Evolutionary conservation across 2,888 invertebrate genomes (phyloP).

Genomic region (Omphaloscelis lunosa): DNA sequence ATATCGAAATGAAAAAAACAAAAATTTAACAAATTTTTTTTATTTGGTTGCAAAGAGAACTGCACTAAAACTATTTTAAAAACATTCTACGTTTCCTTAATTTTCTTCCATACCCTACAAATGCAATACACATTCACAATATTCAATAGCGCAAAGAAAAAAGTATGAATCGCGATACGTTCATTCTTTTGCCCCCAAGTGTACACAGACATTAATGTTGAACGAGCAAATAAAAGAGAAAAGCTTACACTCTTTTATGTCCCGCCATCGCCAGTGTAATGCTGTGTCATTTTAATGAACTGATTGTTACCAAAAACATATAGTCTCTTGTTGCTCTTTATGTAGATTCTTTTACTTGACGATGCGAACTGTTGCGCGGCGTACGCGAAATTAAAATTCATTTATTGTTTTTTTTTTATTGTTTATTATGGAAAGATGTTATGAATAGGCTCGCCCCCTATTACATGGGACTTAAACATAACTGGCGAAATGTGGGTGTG

Average conservation of each 20-base stretch:
- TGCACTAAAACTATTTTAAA: not conserved
- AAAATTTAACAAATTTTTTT: not conserved
- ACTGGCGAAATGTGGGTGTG: too few relatives aligned
- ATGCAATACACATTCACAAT: conserved; percentile 1
- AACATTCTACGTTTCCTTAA: not conserved
- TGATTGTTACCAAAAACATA: conserved; percentile 58
- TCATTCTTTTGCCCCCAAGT: conserved; percentile 34
- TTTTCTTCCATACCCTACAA: conserved; percentile 5
- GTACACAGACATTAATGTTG: conserved; percentile 54
- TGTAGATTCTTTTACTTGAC: conserved; percentile 23
- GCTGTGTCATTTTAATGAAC: conserved; percentile 66
- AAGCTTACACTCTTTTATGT: conserved; percentile 59
- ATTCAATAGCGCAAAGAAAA: not conserved
- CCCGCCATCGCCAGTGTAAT: conserved; percentile 59
- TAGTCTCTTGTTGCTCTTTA: conserved; percentile 10
- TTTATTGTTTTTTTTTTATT: not conserved
- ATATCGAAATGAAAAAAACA: too few relatives aligned
- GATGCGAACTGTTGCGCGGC: conserved; percentile 14
- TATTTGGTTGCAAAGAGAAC: not conserved
- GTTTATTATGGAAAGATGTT: not conserved
- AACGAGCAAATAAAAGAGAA: conserved; percentile 60
- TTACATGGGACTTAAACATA: too few relatives aligned
- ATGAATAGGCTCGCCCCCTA: too few relatives aligned
- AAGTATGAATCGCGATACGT: conserved; percentile 12
- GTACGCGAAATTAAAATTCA: conserved; percentile 24